Evolutionary conservation across 2,113 vertebrate species (phyloP).

Genomic region (Suncus etruscus): DNA sequence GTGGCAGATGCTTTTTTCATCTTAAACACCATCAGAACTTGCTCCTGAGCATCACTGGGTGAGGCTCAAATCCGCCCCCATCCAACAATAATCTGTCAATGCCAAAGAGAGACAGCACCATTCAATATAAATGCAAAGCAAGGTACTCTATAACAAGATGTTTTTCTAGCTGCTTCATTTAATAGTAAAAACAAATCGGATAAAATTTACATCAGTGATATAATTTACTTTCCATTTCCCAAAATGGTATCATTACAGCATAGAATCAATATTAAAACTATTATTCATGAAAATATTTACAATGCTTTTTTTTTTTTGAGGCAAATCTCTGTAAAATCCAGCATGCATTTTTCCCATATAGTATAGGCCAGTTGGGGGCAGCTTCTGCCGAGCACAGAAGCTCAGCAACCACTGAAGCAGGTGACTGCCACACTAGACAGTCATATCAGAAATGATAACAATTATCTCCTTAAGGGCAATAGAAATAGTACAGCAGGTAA

Average conservation of each 20-base stretch:
- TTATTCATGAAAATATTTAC: not conserved
- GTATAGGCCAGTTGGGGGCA: not conserved
- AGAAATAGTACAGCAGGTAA: no score
- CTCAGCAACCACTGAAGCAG: not conserved
- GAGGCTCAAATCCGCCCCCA: no score
- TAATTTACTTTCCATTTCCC: not conserved
- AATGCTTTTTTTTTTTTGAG: not conserved
- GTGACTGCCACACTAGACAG: not conserved
- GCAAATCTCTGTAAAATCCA: not conserved
- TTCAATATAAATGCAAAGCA: not conserved
- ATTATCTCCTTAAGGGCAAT: no score
- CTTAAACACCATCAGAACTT: no score
- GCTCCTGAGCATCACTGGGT: no score
- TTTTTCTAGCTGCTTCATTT: not conserved
- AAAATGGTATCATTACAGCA: not conserved
- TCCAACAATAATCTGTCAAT: no score
- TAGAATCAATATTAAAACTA: no score
- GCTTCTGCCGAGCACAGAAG: not conserved
- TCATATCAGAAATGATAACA: not conserved
- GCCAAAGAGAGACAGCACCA: not conserved
- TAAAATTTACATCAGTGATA: not conserved
- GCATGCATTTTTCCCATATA: rapidly evolving
- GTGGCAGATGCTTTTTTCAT: no score
- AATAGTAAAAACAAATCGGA: not conserved
- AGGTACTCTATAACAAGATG: not conserved